Percentiles rank a stretch among this genome's conserved stretches.
Evolutionary conservation across 2,888 invertebrate genomes (phyloP).

Genomic region (Melangyna quadrimaculata): DNA sequence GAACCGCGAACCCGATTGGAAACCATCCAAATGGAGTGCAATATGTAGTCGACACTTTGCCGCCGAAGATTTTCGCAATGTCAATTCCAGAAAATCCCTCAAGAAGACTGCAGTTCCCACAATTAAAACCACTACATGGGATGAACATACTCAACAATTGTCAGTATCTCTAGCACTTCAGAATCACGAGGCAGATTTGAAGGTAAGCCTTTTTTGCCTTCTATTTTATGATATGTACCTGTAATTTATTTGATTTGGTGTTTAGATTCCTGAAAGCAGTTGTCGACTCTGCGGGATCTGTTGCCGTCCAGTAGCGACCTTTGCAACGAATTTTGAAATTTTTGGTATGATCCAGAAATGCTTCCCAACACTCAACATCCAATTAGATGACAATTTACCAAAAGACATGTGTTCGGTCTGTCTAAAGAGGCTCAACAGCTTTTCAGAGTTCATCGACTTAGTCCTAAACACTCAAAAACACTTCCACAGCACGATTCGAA

Average conservation of each 20-base stretch:
- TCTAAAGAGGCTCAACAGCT: slow-evolving; percentile 76
- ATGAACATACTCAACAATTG: slow-evolving; percentile 1
- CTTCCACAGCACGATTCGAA: slow-evolving; percentile 76
- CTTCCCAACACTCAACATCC: slow-evolving; percentile 79
- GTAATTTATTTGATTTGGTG: background rate
- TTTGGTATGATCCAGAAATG: slow-evolving; percentile 80
- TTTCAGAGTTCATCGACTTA: slow-evolving; percentile 79
- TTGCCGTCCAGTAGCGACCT: slow-evolving; percentile 75
- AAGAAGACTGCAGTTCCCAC: slow-evolving; percentile 79
- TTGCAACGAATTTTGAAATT: slow-evolving; percentile 78
- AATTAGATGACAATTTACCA: slow-evolving; percentile 78
- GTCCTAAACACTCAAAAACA: slow-evolving; percentile 78
- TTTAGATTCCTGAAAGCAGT: slow-evolving; percentile 68
- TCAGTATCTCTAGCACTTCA: background rate
- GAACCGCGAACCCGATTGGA: slow-evolving; percentile 77
- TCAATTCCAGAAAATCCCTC: slow-evolving; percentile 77
- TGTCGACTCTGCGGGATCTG: slow-evolving; percentile 78
- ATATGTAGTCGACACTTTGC: slow-evolving; percentile 80
- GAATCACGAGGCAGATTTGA: slow-evolving; percentile 29
- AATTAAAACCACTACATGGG: slow-evolving; percentile 52
- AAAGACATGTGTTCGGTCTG: slow-evolving; percentile 78
- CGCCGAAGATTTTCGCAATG: slow-evolving; percentile 77
- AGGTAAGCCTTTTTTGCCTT: slow-evolving; percentile 9
- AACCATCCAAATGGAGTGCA: slow-evolving; percentile 80
- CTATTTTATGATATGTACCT: background rate